Evolutionary conservation across 2,888 invertebrate species (phyloP), one percentile per base, ranked within the genome.

Genomic region (Lasioglossum oenotherae): DNA sequence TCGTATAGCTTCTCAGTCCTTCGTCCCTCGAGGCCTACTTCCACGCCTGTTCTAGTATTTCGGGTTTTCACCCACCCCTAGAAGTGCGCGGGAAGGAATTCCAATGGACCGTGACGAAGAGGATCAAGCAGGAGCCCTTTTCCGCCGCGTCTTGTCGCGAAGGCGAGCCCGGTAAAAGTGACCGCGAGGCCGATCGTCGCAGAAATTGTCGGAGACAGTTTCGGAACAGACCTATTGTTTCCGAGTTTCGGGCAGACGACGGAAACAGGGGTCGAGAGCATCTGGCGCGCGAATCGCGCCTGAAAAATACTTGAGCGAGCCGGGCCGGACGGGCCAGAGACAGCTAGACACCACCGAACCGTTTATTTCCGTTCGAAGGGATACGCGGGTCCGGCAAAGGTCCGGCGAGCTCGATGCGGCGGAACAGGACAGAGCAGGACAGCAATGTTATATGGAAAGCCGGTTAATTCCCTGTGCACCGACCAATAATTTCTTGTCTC

Each of bases 401-500:
- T 41, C 71, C n/a, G 35, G 31, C 69, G 35, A 23, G 38, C 1
- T 6, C 69, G 38, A 67, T 3, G 8, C 31, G 67, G 19, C 35
- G 23, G 38, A 23, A 19, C 69, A 57, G 38, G 3, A 12, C 67
- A 16, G 19, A 67, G 16, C 49, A 27, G 60, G 27, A 60, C 16
- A 14, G 27, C 12, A 46, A 4, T 19, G 35, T 35, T 35, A 31
- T 35, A 35, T 3, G 74, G 74, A 49, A 74, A 74, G 49, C 74
- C 31, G 23, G 74, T 53, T 53, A 74, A 74, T 74, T 69, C 67
- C 67, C 67, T 23, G 67, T 69, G 67, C 35, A 35, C 35, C 35
- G 67, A 38, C 67, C 67, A 69, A 69, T 69, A 69, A 69, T 69
- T 69, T 69, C 67, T 69, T 69, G 67, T 69, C 67, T 69, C 67